Base-by-base conservation (phyloP, 2,797 vertebrate species). In the Siniperca scherzeri region DNA sequence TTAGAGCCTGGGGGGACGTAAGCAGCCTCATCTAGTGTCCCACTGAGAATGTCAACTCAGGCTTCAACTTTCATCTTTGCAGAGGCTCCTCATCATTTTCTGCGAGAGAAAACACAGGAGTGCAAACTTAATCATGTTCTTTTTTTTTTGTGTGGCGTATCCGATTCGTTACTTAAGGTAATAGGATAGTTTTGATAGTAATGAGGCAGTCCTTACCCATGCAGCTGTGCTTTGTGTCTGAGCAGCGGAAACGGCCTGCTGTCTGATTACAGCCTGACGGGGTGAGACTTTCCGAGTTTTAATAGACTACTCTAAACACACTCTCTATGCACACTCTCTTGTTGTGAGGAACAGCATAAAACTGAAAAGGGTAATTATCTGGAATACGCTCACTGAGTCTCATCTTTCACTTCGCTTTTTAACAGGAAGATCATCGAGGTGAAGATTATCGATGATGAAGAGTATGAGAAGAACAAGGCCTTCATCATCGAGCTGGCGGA, bases 391-490 rank as follows among this genome's bases (percentile, higher is more conserved):
- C 27, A n/a, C 61, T 22, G 14, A 69, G 4, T 40, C 56, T 57
- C 3, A 3, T 77, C 27, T 0, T 44, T 57, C 22, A 55, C 16
- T 11, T 74, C 7, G 42, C 60, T 73, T 40, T 62, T 46, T 68
- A 67, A 88, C 94, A 97, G 97, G 96, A 97, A 96, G 91, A 94
- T 95, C 81, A 96, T 97, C 3, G 95, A 97, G 91, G 96, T 97
- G 86, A 96, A 96, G 93, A 97, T 97, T 48, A 97, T 97, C 6
- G 97, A 97, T 7, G 97, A 97, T 60, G 96, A 97, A 70, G 96
- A 97, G 90, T 97, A 97, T 5, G 97, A 97, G 92, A 97, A 97
- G 91, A 97, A 97, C 83, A 97, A 97, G 93, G 91, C 90, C 50
- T 97, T 97, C 90, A 94, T 83, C 84, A 92, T 97, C 46, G 96